Evolutionary conservation across 2,113 vertebrate genomes (phyloP), one percentile per base, ranked within the genome.

Genomic region (Pao palembangensis): DNA sequence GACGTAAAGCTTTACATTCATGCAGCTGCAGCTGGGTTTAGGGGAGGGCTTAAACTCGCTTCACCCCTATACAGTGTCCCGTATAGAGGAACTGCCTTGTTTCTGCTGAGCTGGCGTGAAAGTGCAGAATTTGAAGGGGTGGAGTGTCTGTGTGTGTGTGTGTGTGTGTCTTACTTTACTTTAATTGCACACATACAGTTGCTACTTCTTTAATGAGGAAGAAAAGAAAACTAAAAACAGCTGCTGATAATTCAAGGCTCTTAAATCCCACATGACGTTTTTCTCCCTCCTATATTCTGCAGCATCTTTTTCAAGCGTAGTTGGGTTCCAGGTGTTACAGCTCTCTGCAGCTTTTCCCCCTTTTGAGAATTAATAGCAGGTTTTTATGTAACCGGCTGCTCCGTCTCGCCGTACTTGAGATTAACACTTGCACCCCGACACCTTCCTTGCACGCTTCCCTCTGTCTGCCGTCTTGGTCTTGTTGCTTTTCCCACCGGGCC

Each of bases 21-120:
- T 64, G 21, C 25, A 50, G 69, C 75, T 81, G 79, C 54, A 56
- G 80, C 71, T 60, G 25, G 70, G 69, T 67, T 79, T n/a, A 55
- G 69, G 11, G 65, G 67, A 73, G 62, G 81, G 69, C 73, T 75
- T 80, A 68, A 80, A 79, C 78, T 74, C 57, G 38, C 75, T 75
- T 78, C 70, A 74, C 72, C 82, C 75, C 69, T 58, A 78, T 80
- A 81, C 59, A 31, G 69, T 64, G 25, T 70, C 72, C 67, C 70
- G 1, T 67, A 75, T 69, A 80, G 78, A 86, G 81, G 75, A 84
- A 75, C 66, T 71, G 60, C 72, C 69, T 79, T 78, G 82, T 68
- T 90, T 89, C 80, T 91, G 93, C 94, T 93, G 93, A 96, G 90
- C 88, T 87, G 91, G 87, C 92, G 89, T 81, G 89, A 93, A 88